Evolutionary conservation across 2,888 invertebrate species (phyloP).

Genomic region (Eupsilia transversa): DNA sequence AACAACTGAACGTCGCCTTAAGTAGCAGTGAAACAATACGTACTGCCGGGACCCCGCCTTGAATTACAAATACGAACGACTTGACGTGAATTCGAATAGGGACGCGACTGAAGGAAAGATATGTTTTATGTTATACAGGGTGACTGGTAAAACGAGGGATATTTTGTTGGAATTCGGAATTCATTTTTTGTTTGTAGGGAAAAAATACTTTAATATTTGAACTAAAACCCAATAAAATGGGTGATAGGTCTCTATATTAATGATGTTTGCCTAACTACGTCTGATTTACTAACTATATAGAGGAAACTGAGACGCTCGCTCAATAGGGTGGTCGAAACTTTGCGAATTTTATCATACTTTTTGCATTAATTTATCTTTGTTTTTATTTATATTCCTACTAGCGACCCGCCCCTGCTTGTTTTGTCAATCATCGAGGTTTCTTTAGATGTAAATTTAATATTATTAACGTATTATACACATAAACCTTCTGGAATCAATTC

Average conservation of each 20-base stretch:
- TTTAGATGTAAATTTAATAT: neutral
- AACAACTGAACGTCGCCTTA: conserved; percentile 70
- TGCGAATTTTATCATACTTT: neutral
- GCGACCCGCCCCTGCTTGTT: neutral
- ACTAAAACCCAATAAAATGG: neutral
- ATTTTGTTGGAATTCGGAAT: neutral
- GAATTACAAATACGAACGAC: conserved; percentile 89
- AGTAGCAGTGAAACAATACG: conserved; percentile 85
- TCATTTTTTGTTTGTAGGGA: neutral
- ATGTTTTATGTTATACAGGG: conserved; percentile 46
- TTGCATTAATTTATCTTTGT: neutral
- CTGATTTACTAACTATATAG: neutral
- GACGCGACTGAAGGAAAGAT: conserved; percentile 59
- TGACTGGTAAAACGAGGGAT: conserved; percentile 17
- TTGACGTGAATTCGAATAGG: conserved; percentile 88
- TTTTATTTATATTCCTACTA: neutral
- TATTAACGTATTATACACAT: neutral
- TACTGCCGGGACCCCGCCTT: conserved; percentile 83
- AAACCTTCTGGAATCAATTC: neutral
- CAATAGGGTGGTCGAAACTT: neutral
- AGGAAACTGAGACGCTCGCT: neutral
- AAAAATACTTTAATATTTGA: neutral
- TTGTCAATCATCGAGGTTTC: neutral
- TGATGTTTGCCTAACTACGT: neutral
- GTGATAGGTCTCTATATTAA: neutral